phyloP scores from a whole-genome alignment of 2,888 invertebrate genomes.

The Ichneumoninae sp. region DNA sequence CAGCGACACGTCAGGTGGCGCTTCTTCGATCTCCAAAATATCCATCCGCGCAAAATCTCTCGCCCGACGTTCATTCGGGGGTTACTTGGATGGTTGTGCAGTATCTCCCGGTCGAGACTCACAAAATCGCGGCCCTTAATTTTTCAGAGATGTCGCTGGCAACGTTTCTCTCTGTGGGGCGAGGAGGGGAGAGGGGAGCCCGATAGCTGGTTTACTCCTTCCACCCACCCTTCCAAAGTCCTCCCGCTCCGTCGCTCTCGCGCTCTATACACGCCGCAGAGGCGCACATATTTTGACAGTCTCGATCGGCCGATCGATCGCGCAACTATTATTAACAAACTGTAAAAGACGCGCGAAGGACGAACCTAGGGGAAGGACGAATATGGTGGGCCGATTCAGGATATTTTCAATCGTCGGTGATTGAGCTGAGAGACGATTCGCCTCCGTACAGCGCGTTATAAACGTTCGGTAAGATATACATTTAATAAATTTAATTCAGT shows the following conservation, averaged over 20 bases:
- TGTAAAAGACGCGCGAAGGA: neutral
- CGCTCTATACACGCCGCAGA: neutral
- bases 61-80: neutral
- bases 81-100: neutral
- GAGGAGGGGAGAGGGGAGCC: neutral
- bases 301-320: slow-evolving; percentile 29
- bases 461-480: slow-evolving; percentile 1
- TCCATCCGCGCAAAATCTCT: neutral
- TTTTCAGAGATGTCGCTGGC: slow-evolving; percentile 10
- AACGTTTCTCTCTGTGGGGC: neutral
- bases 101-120: neutral
- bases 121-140: neutral
- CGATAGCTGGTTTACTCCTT: neutral
- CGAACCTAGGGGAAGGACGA: neutral
- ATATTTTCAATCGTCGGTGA: slow-evolving; percentile 21
- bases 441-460: neutral
- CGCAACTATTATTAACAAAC: neutral
- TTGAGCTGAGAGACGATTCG: slow-evolving; percentile 3
- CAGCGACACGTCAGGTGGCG: neutral
- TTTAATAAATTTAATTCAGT: neutral
- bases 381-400: slow-evolving; percentile 20
- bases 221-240: slow-evolving; percentile 14
- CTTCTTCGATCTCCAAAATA: neutral
- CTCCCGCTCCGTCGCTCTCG: neutral
- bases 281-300: slow-evolving; percentile 16